Base-by-base conservation (phyloP, 2,797 vertebrate genomes). In the Labroides dimidiatus region DNA sequence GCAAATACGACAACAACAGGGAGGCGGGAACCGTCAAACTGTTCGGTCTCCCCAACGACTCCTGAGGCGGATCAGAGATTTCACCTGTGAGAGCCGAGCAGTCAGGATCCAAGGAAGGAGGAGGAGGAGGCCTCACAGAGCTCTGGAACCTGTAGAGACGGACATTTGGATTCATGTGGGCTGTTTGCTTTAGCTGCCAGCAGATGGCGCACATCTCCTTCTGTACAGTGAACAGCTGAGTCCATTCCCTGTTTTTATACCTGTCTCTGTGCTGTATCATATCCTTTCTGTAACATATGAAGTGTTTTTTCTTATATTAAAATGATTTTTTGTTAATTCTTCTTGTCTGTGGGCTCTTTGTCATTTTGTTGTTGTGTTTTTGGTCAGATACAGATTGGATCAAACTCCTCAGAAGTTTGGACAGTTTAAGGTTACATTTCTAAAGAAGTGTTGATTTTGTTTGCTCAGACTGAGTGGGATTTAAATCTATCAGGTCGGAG, bases 21-120 rank as follows among this genome's bases (percentile, higher is more conserved):
- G 98, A 99, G 85, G 96, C 96, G 0, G 98, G 97, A 2, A 99
- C 97, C 0, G 97, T 99, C 79, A 99, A 99, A 77, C 95, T 99
- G 24, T 99, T 99, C 0, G 98, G 98, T 19, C 95, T 99, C 11
- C 96, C 98, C 62, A 98, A 97, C 15, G 98, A 99, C 81, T 97
- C 97, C 53, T 99, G 86, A 94, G 60, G 12, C 30, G 30, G n/a
- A n/a, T 33, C 30, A 33, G 4, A 4, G 30, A 33, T 9, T 1
- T 6, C 30, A 33, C 30, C 30, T 33, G 30, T 33, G 30, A 33
- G 30, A 33, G 30, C 5, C 1, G 30, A 33, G 8, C 30, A 8
- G 30, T 33, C 30, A 6, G 5, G 30, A 8, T 33, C 30, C 4
- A 6, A 27, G 27, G 30, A 33, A 8, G 30, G 30, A 33, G 24